Conservation (phyloP, 2,888 invertebrate genomes). For the Bedellia somnulentella region DNA sequence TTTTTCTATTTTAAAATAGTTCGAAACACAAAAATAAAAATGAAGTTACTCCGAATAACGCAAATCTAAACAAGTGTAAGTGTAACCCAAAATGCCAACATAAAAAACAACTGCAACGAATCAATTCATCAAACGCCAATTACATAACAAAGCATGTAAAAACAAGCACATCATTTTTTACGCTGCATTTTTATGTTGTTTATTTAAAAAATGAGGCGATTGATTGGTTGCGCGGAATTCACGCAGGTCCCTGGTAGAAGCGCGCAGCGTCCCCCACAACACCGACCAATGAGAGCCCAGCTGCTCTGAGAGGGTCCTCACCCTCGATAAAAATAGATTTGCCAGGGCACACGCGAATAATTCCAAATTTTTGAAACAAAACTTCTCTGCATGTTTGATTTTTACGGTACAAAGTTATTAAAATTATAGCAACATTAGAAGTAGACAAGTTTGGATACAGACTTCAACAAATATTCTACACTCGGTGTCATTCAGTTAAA, state of each 20-base stretch:
- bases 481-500: too few relatives aligned
- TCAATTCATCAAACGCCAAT: slow-evolving; percentile 1
- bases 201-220: slow-evolving; percentile 57
- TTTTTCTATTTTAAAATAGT: too few relatives aligned
- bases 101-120: not conserved
- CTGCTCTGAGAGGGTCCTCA: slow-evolving; percentile 34
- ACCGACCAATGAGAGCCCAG: slow-evolving; percentile 29
- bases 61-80: too few relatives aligned
- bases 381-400: too few relatives aligned
- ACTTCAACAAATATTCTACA: too few relatives aligned
- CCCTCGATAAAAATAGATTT: slow-evolving; percentile 26
- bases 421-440: too few relatives aligned
- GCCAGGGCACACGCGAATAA: too few relatives aligned
- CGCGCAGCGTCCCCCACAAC: slow-evolving; percentile 16
- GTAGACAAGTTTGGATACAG: too few relatives aligned
- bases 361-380: too few relatives aligned
- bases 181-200: slow-evolving; percentile 37
- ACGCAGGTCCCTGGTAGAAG: slow-evolving; percentile 18
- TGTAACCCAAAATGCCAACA: slow-evolving; percentile 9
- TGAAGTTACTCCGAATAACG: too few relatives aligned
- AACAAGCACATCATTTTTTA: slow-evolving; percentile 31
- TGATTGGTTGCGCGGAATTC: slow-evolving; percentile 50
- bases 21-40: too few relatives aligned
- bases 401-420: not conserved
- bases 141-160: not conserved